A percentile compares a stretch with the other conserved stretches of the same genome.
These are phyloP conservation scores for Toxonevra muliebris DNA, from an alignment of 2,888 invertebrate species.

Conservation along the genomic window DNA sequence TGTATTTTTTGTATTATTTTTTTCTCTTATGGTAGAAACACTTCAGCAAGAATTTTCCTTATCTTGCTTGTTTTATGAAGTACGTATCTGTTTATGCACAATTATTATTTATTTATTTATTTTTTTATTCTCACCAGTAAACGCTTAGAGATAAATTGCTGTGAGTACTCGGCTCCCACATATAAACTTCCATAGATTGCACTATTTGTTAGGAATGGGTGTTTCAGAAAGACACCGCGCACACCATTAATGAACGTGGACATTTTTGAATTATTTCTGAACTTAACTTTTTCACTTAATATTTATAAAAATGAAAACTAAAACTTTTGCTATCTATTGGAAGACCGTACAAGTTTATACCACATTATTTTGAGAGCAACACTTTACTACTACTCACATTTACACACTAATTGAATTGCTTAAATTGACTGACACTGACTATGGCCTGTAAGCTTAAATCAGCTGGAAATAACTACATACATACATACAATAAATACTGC, in stretches of 20 bases:
- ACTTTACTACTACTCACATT: not conserved
- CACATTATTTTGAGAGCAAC: too few relatives aligned
- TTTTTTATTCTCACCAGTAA: constrained; percentile 69
- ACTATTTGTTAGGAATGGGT: constrained; percentile 69
- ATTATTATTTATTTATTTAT: not conserved
- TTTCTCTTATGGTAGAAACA: not conserved
- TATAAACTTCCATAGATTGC: constrained; percentile 80
- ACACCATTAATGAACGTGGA: constrained; percentile 45
- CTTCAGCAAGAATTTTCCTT: not conserved
- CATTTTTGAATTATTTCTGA: constrained; percentile 41
- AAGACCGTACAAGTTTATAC: not conserved
- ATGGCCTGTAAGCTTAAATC: not conserved
- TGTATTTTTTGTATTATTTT: not conserved
- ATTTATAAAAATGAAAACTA: not conserved
- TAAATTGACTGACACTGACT: not conserved
- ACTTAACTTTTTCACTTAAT: not conserved
- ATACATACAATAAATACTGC: not conserved
- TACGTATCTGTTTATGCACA: not conserved
- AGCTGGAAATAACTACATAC: not conserved
- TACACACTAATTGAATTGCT: not conserved
- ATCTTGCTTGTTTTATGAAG: not conserved
- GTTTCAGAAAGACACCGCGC: constrained; percentile 62
- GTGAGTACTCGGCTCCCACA: constrained; percentile 81
- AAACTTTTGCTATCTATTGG: not conserved
- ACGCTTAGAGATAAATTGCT: constrained; percentile 77